Evolutionary conservation across 2,888 invertebrate genomes (phyloP), one percentile per base, ranked within the genome.

Genomic region (Papilio demoleus): DNA sequence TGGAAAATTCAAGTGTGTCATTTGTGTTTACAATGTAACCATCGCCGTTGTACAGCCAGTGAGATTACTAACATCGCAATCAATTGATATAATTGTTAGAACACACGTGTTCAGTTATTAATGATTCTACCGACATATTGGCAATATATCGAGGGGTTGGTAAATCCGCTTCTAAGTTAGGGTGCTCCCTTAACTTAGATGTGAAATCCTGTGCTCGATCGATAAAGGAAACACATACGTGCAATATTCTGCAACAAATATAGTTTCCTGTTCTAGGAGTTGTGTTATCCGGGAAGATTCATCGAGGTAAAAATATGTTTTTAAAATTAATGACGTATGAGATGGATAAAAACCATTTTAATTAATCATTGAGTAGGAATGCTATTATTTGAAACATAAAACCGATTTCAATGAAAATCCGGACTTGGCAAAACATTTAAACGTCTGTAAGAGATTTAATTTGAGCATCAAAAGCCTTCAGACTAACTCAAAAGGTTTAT

Each of bases 111-210:
- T 24, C 50, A 50, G 12, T 50, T 50, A 50, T 50, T 50, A 50
- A 50, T 50, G 50, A 50, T 50, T 50, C 50, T 50, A 24, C 47
- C 47, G 22, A 47, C 22, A 47, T 47, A 47, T 47, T 47, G 22
- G 14, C 50, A 24, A 50, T 50, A 24, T 50, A 50, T 50, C 24
- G 24, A 50, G 50, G 50, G 50, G 50, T 50, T 5, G 11, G 22
- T 24, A 24, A 50, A 24, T 22, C 24, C 24, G 50, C 14, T 24
- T 12, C 14, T 14, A 12, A 24, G 50, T 14, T 50, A 47, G 47
- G 50, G 50, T 22, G 22, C 50, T 24, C 22, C 50, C 42, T 45
- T 38, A 38, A 38, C 38, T 38, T 45, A 45, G 42, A 45, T 45
- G 42, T 4, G 42, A 45, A 45, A 45, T 45, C 19, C 17, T 50